A percentile compares a stretch with the other conserved stretches of the same genome.
These are phyloP conservation scores for Ceramica pisi DNA, from an alignment of 2,888 invertebrate genomes.

Conservation along the genomic window DNA sequence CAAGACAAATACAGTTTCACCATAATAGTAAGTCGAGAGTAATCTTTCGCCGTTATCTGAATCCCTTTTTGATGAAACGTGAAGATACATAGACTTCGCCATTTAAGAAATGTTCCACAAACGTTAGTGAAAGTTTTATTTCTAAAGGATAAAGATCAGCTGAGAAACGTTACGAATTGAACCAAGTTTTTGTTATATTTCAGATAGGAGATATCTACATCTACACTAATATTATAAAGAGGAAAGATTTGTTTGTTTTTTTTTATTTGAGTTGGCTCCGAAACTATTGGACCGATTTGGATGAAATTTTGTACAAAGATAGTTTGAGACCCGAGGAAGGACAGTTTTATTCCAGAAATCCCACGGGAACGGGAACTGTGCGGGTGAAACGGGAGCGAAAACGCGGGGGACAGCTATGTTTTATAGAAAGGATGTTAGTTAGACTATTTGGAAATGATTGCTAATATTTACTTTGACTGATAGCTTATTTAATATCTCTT, in stretches of 20 bases:
- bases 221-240: too few species aligned
- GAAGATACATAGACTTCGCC: slow-evolving; percentile 51
- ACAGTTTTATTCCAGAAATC: too few species aligned
- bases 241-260: too few species aligned
- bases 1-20: slow-evolving; percentile 33
- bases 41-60: slow-evolving; percentile 49
- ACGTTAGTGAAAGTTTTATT: slow-evolving; percentile 61
- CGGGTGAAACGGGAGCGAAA: too few species aligned
- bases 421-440: slow-evolving; percentile 23
- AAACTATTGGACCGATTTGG: too few species aligned
- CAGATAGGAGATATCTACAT: slow-evolving; percentile 34
- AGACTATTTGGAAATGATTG: slow-evolving; percentile 2
- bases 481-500: background rate
- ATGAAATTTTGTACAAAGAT: too few species aligned
- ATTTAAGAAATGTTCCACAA: slow-evolving; percentile 57
- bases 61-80: slow-evolving; percentile 58
- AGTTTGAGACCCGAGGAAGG: too few species aligned
- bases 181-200: slow-evolving; percentile 48
- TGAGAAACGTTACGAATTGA: slow-evolving; percentile 43
- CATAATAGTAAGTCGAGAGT: slow-evolving; percentile 44
- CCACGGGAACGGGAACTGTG: too few species aligned
- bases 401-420: too few species aligned
- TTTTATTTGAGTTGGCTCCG: too few species aligned
- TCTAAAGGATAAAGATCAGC: slow-evolving; percentile 49
- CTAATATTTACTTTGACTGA: slow-evolving; percentile 2